Evolutionary conservation across 1,140 invertebrate species (phyloP).

Genomic region (Hylyphantes graminicola): DNA sequence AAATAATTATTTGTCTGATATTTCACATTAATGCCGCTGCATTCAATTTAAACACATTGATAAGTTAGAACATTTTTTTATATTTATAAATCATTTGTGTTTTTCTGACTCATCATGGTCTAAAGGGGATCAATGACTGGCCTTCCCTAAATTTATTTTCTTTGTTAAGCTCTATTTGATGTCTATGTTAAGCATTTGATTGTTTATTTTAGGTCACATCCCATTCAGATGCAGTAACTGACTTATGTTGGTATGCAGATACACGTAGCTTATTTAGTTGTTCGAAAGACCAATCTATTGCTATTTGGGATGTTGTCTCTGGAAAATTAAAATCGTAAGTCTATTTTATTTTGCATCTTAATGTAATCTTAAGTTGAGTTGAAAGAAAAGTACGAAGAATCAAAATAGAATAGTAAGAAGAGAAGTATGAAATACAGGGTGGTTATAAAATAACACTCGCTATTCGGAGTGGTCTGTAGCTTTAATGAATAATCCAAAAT

Average conservation of each 20-base stretch:
- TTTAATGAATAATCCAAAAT: no score
- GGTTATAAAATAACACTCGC: no score
- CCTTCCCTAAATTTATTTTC: not conserved
- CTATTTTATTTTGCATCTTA: not conserved
- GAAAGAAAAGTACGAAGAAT: not conserved
- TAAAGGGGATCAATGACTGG: no score
- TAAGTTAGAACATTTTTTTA: no score
- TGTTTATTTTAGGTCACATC: conserved; percentile 4
- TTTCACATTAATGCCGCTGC: no score
- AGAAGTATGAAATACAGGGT: no score
- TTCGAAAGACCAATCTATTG: conserved; percentile 13
- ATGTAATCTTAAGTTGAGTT: not conserved
- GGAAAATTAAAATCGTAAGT: conserved; percentile 32
- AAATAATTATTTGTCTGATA: no score
- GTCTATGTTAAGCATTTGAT: not conserved
- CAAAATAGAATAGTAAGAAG: not conserved
- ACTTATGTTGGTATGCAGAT: conserved; percentile 6
- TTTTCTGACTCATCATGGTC: no score
- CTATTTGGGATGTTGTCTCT: conserved; percentile 24
- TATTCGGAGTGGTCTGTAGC: no score
- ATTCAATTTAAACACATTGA: no score
- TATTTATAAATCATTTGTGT: no score
- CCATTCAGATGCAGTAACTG: conserved; percentile 25
- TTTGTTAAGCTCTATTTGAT: not conserved
- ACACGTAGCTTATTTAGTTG: conserved; percentile 36